Base-by-base conservation (phyloP, 2,888 invertebrate genomes). In the Gymnosoma rotundatum region DNA sequence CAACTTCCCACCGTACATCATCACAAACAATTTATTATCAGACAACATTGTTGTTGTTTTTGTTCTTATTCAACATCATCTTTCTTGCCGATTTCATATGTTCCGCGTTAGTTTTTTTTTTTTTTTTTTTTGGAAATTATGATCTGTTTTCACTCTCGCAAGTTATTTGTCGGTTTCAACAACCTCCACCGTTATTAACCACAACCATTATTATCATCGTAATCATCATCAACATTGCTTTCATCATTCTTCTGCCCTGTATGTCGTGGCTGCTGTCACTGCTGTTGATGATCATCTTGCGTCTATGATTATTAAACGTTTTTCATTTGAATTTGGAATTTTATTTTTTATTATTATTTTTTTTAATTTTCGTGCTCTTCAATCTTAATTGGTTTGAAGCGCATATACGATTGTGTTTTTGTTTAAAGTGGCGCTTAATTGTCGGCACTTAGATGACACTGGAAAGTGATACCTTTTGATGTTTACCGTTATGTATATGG, bases 1-100 rank as follows among this genome's bases (percentile, higher is more conserved):
- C 87, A 88, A 88, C 92, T 90, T 90, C 90, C 90, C 92, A 92
- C 92, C 90, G 89, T 90, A 89, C 89, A 89, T 89, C 90, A 88
- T 89, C 89, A 87, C 86, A 82, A 70, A 76, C 81, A 82, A 82
- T 82, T 82, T 66, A 74, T 80, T 74, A 80, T 45, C 32, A 18
- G 48, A 4, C 16, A 66, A 38, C 63, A 63, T 52, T 52, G 50
- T 14, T 38, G 25, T 25, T 18, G 16, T 18, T 38, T 16, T 25
- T 18, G 16, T 18, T 25, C 2, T 25, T 18, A 50, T n/a, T 52
- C 73, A 66, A 36, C 56, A 63, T 42, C 16, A 54, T 63, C n/a
- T 42, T 61, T 56, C 61, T 42, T 25, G 56, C 5, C 58, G 0
- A 36, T 38, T 54, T 56, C 25, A 42, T 42, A 12, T 42, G 42